These are phyloP conservation scores for Malaclemys terrapin DNA, from an alignment of 2,113 vertebrate genomes.

Conservation along the genomic window DNA sequence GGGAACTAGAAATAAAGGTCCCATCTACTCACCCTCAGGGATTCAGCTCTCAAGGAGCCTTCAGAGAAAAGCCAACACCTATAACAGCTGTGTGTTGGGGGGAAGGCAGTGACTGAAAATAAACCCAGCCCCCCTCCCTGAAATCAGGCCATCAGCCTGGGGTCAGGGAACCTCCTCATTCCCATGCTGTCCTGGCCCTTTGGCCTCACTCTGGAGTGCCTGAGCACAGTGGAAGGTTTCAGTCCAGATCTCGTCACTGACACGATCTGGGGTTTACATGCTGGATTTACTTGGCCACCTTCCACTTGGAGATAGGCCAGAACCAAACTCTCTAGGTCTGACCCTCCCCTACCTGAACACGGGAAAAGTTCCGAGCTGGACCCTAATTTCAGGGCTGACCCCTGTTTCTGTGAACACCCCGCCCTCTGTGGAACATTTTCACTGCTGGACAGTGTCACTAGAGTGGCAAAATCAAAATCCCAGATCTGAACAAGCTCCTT, in stretches of 20 bases:
- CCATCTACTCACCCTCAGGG: neutral
- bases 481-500: neutral
- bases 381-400: neutral
- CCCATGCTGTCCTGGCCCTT: neutral
- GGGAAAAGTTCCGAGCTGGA: neutral
- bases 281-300: neutral
- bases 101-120: neutral
- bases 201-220: neutral
- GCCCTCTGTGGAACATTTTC: neutral
- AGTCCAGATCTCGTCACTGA: neutral
- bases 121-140: neutral
- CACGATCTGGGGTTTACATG: neutral
- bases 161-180: slow-evolving; percentile 35
- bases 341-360: neutral
- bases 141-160: slow-evolving; percentile 44
- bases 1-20: neutral
- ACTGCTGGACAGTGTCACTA: neutral
- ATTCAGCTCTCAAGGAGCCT: neutral
- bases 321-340: neutral
- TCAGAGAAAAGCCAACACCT: slow-evolving; percentile 33
- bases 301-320: neutral
- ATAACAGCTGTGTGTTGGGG: slow-evolving; percentile 5
- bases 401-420: neutral
- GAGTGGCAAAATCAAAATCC: neutral
- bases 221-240: neutral